Base-by-base conservation (phyloP, 2,113 vertebrate genomes). In the Pogona vitticeps region DNA sequence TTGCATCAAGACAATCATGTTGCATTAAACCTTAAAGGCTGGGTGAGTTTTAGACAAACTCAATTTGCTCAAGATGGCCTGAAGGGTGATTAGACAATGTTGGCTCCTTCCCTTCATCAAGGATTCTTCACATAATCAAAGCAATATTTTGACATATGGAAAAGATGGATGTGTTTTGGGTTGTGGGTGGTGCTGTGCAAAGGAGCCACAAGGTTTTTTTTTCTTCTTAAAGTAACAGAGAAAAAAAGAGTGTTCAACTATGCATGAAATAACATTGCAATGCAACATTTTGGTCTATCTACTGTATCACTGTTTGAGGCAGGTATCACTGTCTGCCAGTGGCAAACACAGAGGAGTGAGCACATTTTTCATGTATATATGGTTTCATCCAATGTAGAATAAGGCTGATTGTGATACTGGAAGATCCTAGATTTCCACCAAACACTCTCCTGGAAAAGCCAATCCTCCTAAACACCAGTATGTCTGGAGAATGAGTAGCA, bases 41-140 rank as follows among this genome's bases (percentile, higher is more conserved):
- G 94, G 94, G 96, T 83, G 95, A 88, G 63, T 94, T 95, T 96
- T 92, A 94, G 96, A 96, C 96, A 96, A 96, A 96, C 94, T 96
- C 92, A 93, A 97, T 96, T 96, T 97, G 94, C 94, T 96, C 94
- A 91, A 94, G 96, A 95, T 95, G 95, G 94, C 86, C 92, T 91
- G 67, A 93, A 21, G 70, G 92, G 89, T 93, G 95, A 96, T 95
- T 94, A 95, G 90, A 91, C 92, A 90, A 13, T 78, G 86, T 89
- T 88, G 77, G 92, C 87, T 91, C 93, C 92, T 95, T 86, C 92
- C 88, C 90, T 94, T 94, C 92, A 92, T 84, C 90, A 92, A 84
- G 90, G 80, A 75, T 83, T 93, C 89, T 92, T 95, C 77, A 91
- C 17, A n/a, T 12, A 85, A 58, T 89, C 86, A 83, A 63, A 82